Conservation (phyloP, 2,797 vertebrate species). For the Poecilia velifera region DNA sequence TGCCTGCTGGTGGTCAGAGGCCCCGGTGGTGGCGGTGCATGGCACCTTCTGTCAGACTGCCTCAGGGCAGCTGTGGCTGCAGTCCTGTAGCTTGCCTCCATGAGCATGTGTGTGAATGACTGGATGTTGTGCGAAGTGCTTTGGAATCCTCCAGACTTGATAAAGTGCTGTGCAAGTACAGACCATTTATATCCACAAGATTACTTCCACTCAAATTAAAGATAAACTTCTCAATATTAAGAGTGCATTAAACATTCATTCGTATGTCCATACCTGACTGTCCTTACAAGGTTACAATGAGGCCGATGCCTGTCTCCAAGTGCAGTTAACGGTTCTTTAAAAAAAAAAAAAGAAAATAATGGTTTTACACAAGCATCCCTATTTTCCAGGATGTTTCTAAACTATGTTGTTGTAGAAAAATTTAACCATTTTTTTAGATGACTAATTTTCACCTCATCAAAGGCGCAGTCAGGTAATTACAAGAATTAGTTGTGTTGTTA, state of each 20-base stretch:
- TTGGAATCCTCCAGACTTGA: too few relatives aligned
- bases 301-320: background rate
- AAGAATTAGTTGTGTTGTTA: background rate
- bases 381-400: background rate
- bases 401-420: background rate
- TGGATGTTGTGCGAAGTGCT: too few relatives aligned
- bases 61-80: too few relatives aligned
- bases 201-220: background rate
- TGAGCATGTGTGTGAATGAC: too few relatives aligned
- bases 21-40: too few relatives aligned
- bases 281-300: too few relatives aligned
- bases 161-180: too few relatives aligned
- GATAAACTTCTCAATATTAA: background rate
- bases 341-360: background rate
- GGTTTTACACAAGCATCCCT: background rate
- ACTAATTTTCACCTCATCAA: background rate
- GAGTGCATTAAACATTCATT: background rate
- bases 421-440: background rate
- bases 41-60: too few relatives aligned
- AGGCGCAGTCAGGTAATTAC: background rate
- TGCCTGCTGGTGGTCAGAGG: too few relatives aligned
- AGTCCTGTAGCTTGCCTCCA: too few relatives aligned
- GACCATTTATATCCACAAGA: background rate
- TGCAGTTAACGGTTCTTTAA: background rate
- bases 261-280: too few relatives aligned